Evolutionary conservation across 2,888 invertebrate species (phyloP), one percentile per base, ranked within the genome.

Genomic region (Polydesmus complanatus): DNA sequence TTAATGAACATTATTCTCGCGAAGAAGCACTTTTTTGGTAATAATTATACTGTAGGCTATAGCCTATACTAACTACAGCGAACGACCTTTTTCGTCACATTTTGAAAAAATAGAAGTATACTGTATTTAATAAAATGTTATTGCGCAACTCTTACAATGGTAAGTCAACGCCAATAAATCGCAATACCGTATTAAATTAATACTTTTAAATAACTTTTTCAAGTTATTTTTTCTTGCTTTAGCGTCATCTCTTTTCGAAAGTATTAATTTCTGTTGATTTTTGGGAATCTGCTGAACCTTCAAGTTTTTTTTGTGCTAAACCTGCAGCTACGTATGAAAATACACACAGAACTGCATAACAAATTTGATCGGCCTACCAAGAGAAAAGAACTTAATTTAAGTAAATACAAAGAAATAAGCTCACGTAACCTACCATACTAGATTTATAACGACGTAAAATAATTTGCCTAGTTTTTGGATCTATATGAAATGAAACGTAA

Each of bases 281-380:
- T 48, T 27, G 27, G 3, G 50, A 19, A 27, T 48, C 61, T 3
- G 64, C 62, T 26, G 64, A 64, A 63, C 65, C 65, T 49, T 65
- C 63, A 19, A 66, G 62, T 55, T 62, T 65, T 48, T 63, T 58
- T 56, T 69, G 68, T 58, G 69, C 68, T 21, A 67, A 64, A 26
- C 91, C 92, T 61, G 96, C 96, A 64, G 96, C 96, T 73, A 96
- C 85, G 79, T 97, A 97, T 57, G 97, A 97, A 79, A 98, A 98
- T 67, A 98, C 94, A 80, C 98, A 98, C 69, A 98, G 81, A 65
- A 98, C 96, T 69, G 98, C 93, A 78, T 98, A 98, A 78, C 96
- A 97, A 72, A 98, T 98, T 78, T 97, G 95, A 78, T 96, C 94
- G 73, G 97, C 95, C 96, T 97, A 78, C 61, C 25, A 63, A 63